phyloP scores from a whole-genome alignment of 2,888 invertebrate species.

The Melinopterus prodromus region DNA sequence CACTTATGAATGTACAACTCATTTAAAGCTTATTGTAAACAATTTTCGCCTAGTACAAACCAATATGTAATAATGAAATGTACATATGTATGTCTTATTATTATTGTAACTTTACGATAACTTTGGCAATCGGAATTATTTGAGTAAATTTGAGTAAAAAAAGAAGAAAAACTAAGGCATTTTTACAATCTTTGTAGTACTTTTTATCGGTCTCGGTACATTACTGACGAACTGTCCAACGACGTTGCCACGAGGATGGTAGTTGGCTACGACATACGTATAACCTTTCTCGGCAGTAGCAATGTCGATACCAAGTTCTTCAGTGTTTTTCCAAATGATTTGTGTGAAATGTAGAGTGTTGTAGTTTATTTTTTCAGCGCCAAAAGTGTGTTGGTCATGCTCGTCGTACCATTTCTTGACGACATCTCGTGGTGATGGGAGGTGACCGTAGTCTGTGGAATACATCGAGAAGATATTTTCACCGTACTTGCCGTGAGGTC shows the following conservation, averaged over 20 bases:
- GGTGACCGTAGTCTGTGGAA: conserved; percentile 64
- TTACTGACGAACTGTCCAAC: conserved; percentile 75
- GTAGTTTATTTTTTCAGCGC: conserved; percentile 64
- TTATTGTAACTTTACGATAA: not conserved
- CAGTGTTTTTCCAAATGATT: conserved; percentile 75
- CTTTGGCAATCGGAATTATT: not conserved
- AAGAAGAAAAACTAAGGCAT: too few relatives aligned
- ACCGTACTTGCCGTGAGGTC: conserved; percentile 70
- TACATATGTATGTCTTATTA: not conserved
- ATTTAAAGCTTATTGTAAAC: not conserved
- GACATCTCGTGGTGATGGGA: conserved; percentile 64
- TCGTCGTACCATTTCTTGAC: conserved; percentile 69
- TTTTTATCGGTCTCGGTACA: conserved; percentile 64
- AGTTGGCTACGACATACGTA: conserved; percentile 86
- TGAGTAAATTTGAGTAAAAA: not conserved
- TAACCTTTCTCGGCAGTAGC: conserved; percentile 78
- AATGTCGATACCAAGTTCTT: conserved; percentile 75
- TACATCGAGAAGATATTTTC: conserved; percentile 68
- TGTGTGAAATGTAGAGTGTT: conserved; percentile 62
- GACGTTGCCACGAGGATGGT: conserved; percentile 84
- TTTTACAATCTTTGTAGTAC: not conserved
- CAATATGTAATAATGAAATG: not conserved
- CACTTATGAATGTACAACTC: not conserved
- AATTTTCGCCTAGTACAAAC: not conserved
- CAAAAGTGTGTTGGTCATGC: conserved; percentile 63